These are phyloP conservation scores for Rhyzopertha dominica DNA, from an alignment of 1,140 invertebrate genomes.

Conservation along the genomic window DNA sequence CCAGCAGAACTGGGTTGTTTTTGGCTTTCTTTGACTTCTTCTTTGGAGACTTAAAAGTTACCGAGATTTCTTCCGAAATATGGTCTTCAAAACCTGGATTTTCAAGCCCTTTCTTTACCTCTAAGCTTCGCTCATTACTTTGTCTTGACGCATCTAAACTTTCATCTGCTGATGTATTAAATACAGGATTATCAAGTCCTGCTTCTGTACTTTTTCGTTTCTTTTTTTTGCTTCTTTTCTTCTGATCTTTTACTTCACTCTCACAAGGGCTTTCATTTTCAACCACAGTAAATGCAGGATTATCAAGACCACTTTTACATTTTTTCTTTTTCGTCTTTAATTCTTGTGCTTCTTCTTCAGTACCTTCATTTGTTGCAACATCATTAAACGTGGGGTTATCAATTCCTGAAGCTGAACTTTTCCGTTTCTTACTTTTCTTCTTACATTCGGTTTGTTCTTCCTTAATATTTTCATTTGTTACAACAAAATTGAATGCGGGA, in stretches of 20 bases:
- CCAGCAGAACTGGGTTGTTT: slow-evolving; percentile 6
- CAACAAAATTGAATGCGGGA: slow-evolving; percentile 13
- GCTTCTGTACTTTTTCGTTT: background rate
- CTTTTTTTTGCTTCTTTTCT: slow-evolving; percentile 12
- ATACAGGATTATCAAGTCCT: background rate
- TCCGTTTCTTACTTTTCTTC: background rate
- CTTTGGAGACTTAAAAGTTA: slow-evolving; percentile 6
- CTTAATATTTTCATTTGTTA: too few species aligned
- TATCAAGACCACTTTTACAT: slow-evolving; percentile 17
- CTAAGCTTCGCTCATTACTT: background rate
- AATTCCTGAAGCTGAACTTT: slow-evolving; percentile 1
- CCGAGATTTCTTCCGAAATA: background rate
- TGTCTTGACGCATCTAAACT: slow-evolving; percentile 18
- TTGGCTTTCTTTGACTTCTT: slow-evolving; percentile 16
- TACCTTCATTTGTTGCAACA: background rate
- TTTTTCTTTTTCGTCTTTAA: slow-evolving; percentile 16
- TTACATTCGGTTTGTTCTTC: background rate
- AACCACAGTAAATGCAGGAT: slow-evolving; percentile 18
- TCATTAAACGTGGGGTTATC: background rate
- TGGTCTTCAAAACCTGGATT: background rate
- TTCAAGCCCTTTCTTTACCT: background rate
- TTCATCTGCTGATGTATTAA: background rate
- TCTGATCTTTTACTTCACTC: slow-evolving; percentile 1
- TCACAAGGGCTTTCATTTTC: too few species aligned
- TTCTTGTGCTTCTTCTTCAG: slow-evolving; percentile 10